phyloP scores from a whole-genome alignment of 2,113 vertebrate species.

The Orcinus orca region DNA sequence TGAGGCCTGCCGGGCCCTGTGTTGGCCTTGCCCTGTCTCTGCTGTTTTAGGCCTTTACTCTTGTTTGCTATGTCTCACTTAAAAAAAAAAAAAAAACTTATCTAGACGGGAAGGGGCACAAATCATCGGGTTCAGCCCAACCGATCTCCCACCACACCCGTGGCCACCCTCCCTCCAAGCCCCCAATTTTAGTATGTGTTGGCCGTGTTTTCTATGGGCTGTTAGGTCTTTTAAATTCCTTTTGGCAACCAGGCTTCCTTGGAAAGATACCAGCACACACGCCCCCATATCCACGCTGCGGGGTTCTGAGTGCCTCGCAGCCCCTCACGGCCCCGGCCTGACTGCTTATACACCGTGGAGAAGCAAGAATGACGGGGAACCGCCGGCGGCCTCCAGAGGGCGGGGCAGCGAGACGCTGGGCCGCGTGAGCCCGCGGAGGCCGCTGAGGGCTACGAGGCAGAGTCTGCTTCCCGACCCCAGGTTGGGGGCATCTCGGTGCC shows the following conservation, averaged over 20 bases:
- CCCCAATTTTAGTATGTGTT: fast-evolving
- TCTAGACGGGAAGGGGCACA: not conserved
- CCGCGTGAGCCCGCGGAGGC: fast-evolving
- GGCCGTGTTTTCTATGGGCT: not conserved
- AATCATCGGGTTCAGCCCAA: fast-evolving
- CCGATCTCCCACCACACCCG: no score
- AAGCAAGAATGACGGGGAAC: not conserved
- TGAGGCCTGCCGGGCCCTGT: fast-evolving
- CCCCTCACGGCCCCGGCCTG: fast-evolving
- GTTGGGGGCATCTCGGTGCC: not conserved
- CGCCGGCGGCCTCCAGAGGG: not conserved
- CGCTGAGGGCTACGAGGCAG: no score
- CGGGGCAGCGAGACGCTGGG: fast-evolving
- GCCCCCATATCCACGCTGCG: not conserved
- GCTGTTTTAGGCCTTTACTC: not conserved
- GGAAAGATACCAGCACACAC: no score
- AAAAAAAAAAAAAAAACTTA: no score
- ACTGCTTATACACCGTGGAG: not conserved
- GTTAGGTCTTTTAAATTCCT: no score
- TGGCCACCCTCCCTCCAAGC: fast-evolving
- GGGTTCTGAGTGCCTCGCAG: not conserved
- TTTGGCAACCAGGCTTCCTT: not conserved
- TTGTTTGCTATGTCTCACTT: not conserved
- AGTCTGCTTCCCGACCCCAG: fast-evolving
- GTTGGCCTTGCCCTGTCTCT: not conserved